These are phyloP conservation scores for Lampris megalopsis DNA, from an alignment of 2,113 vertebrate species.

Conservation along the genomic window DNA sequence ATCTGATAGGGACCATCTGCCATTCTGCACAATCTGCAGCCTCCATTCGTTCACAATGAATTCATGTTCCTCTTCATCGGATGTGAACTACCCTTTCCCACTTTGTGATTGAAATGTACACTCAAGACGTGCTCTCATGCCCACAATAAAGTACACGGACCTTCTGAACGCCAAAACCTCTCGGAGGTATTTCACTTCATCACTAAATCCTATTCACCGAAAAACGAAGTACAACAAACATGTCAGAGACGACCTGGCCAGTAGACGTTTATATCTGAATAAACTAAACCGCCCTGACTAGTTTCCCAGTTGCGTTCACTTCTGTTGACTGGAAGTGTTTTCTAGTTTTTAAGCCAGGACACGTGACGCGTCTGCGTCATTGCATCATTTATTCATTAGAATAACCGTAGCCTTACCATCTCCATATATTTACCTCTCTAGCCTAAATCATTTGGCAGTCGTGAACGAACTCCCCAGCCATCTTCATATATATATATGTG, in stretches of 20 bases:
- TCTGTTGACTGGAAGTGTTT: too few relatives aligned
- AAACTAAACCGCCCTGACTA: neutral
- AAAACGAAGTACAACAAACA: neutral
- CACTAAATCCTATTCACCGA: neutral
- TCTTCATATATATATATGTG: too few relatives aligned
- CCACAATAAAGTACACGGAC: neutral
- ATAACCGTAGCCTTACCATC: too few relatives aligned
- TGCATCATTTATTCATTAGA: too few relatives aligned
- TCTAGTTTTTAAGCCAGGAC: too few relatives aligned
- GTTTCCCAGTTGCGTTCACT: neutral
- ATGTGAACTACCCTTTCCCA: neutral
- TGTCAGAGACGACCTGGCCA: neutral
- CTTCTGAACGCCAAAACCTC: neutral
- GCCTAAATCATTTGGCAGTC: too few relatives aligned
- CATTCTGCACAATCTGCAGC: constrained; percentile 47
- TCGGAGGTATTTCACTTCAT: neutral
- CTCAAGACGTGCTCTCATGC: too few relatives aligned
- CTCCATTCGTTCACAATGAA: neutral
- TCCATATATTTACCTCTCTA: too few relatives aligned
- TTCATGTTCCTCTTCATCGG: neutral
- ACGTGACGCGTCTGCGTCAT: too few relatives aligned
- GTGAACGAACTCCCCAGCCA: too few relatives aligned
- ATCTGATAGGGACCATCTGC: constrained; percentile 75
- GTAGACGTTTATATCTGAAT: neutral
- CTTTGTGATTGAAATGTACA: neutral